phyloP scores from a whole-genome alignment of 2,113 vertebrate genomes.

The Halichoeres trimaculatus region DNA sequence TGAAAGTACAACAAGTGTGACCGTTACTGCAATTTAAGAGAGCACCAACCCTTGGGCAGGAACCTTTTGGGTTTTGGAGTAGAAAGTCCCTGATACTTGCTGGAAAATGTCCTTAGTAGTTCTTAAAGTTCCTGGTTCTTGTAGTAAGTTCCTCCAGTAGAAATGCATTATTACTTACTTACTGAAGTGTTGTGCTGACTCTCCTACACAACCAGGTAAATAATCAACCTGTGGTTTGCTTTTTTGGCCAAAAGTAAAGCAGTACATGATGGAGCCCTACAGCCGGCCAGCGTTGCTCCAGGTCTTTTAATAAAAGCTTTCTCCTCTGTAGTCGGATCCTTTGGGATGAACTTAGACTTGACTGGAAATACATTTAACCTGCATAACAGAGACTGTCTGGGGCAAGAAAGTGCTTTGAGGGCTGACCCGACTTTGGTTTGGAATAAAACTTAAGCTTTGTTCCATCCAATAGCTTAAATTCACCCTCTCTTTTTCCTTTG shows the following conservation, averaged over 20 bases:
- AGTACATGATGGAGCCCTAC: background rate
- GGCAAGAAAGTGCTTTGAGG: constrained; percentile 47
- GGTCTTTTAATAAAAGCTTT: constrained; percentile 47
- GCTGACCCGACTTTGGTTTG: constrained; percentile 56
- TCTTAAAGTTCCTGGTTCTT: background rate
- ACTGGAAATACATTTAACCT: constrained; percentile 64
- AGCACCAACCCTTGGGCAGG: too few relatives aligned
- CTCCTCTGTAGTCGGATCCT: constrained; percentile 33
- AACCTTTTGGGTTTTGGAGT: too few relatives aligned
- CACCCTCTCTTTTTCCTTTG: background rate
- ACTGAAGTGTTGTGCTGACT: background rate
- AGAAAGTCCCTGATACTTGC: too few relatives aligned
- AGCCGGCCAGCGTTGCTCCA: background rate
- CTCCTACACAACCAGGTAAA: background rate
- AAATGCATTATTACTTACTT: background rate
- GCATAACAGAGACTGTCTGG: constrained; percentile 45
- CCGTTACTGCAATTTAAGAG: too few relatives aligned
- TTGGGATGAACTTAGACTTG: constrained; percentile 40
- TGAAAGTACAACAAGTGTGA: too few relatives aligned
- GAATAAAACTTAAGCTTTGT: constrained; percentile 44
- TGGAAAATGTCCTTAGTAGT: too few relatives aligned
- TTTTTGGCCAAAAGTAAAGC: background rate
- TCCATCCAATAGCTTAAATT: background rate
- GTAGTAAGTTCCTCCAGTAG: background rate
- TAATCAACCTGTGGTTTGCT: background rate